phyloP scores from a whole-genome alignment of 2,113 vertebrate genomes.

The Chaetura pelagica region DNA sequence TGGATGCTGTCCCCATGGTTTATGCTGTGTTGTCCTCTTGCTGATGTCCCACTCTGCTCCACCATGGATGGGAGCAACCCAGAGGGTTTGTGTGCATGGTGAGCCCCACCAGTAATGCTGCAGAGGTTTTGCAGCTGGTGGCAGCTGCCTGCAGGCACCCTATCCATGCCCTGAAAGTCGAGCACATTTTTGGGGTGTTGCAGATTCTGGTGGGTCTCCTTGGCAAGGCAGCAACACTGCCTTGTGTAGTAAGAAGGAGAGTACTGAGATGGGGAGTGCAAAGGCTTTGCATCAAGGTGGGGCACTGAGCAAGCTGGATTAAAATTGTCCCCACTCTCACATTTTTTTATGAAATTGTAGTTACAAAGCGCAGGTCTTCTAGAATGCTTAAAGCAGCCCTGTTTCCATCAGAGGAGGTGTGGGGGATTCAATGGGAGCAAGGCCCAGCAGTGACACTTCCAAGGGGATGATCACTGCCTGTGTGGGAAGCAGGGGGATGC shows the following conservation, averaged over 20 bases:
- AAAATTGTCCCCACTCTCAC: neutral
- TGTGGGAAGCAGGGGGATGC: neutral
- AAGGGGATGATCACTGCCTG: neutral
- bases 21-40: neutral
- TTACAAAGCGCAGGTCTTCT: neutral
- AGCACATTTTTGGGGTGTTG: neutral
- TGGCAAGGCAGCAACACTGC: rapidly evolving
- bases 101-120: rapidly evolving
- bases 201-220: neutral
- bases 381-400: neutral
- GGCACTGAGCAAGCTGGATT: neutral
- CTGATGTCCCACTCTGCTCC: neutral
- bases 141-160: neutral
- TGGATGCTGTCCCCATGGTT: neutral
- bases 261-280: rapidly evolving
- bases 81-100: rapidly evolving
- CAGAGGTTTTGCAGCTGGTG: neutral
- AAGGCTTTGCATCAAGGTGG: neutral
- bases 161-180: neutral
- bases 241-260: neutral
- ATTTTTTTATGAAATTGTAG: neutral
- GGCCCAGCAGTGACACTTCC: neutral
- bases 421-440: neutral
- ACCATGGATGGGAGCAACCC: rapidly evolving
- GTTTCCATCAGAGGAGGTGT: rapidly evolving